phyloP scores from a whole-genome alignment of 1,140 invertebrate species.

The Aleiodes sp. region DNA sequence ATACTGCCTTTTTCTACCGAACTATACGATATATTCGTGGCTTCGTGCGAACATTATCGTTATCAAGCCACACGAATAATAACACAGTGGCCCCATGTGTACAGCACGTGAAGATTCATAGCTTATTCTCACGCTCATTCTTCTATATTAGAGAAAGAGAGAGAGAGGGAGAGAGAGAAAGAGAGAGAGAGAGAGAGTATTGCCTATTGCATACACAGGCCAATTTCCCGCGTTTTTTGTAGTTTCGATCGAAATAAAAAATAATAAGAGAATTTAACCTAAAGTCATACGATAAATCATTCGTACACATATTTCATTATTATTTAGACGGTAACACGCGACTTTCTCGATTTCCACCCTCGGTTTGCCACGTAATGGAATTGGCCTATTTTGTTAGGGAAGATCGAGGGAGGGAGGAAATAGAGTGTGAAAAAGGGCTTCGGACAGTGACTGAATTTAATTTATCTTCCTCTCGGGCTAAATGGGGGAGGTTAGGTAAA shows the following conservation, averaged over 20 bases:
- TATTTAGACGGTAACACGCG: not conserved
- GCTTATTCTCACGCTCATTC: slow-evolving; percentile 40
- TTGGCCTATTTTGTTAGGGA: too few species aligned
- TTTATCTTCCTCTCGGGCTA: too few species aligned
- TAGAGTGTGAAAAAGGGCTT: too few species aligned
- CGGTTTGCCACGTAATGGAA: too few species aligned
- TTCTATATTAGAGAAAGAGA: not conserved
- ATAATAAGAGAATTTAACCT: not conserved
- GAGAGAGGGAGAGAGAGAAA: not conserved
- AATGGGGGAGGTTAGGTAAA: too few species aligned
- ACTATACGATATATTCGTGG: slow-evolving; percentile 22
- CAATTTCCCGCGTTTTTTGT: not conserved
- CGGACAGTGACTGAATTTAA: too few species aligned
- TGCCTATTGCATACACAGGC: not conserved
- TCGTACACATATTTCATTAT: not conserved
- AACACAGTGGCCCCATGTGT: slow-evolving; percentile 33
- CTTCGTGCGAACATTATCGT: slow-evolving; percentile 50
- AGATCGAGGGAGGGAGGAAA: too few species aligned
- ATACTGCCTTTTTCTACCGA: not conserved
- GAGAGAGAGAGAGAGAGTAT: too few species aligned
- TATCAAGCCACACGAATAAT: slow-evolving; percentile 45
- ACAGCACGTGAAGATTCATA: slow-evolving; percentile 41
- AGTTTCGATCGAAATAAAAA: not conserved
- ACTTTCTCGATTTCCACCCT: not conserved
- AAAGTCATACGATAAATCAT: not conserved